A percentile compares a stretch with the other conserved stretches of the same genome.
Evolutionary conservation across 2,797 vertebrate genomes (phyloP).

Genomic region (Vespertilio murinus): DNA sequence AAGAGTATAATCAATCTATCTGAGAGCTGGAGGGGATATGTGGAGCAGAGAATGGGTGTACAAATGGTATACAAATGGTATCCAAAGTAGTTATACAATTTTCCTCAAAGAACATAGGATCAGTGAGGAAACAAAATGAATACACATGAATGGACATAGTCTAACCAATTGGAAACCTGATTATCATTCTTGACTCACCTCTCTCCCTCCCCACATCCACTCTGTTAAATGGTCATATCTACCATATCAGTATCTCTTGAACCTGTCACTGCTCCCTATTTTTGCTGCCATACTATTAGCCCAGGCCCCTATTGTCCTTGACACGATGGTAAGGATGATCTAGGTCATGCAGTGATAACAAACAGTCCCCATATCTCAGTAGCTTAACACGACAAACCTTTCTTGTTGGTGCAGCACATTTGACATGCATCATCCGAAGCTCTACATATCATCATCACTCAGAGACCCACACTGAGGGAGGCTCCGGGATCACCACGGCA

Average conservation of each 20-base stretch:
- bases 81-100: not conserved
- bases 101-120: not conserved
- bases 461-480: not conserved
- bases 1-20: not conserved
- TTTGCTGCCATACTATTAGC: not conserved
- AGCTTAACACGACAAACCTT: not conserved
- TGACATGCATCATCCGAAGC: rapidly evolving
- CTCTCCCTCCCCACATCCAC: not conserved
- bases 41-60: not conserved
- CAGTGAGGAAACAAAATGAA: not conserved
- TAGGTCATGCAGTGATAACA: too few species aligned
- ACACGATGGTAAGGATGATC: not conserved
- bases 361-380: not conserved
- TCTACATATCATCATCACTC: not conserved
- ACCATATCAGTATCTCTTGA: not conserved
- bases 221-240: not conserved
- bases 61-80: not conserved
- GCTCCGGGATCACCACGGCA: not conserved
- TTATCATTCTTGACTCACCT: not conserved
- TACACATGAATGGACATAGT: not conserved
- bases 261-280: not conserved
- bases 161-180: not conserved
- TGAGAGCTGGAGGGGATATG: not conserved
- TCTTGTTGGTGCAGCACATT: not conserved
- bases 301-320: not conserved